These are phyloP conservation scores for Lasioglossum figueresi DNA, from an alignment of 2,888 invertebrate genomes.

Conservation along the genomic window DNA sequence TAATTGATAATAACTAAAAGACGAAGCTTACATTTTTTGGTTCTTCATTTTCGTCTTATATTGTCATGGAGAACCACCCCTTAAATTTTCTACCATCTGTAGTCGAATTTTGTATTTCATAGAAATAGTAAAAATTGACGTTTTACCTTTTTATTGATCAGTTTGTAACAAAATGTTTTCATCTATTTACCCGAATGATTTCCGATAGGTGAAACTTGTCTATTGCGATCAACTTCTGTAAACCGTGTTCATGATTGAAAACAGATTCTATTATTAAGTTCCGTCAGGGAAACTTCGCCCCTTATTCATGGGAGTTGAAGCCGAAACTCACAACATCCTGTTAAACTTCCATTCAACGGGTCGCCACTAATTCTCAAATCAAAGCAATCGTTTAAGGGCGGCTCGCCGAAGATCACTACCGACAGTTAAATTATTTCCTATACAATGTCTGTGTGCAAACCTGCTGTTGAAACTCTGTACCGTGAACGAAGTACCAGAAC, in stretches of 20 bases:
- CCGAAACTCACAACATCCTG: conserved; percentile 13
- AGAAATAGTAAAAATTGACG: no score
- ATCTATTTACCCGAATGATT: background rate
- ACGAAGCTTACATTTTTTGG: no score
- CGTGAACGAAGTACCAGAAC: background rate
- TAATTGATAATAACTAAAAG: no score
- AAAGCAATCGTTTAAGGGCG: conserved; percentile 15
- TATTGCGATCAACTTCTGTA: background rate
- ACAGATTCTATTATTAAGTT: conserved; percentile 14
- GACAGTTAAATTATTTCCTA: conserved; percentile 9
- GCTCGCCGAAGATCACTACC: background rate
- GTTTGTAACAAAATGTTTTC: background rate
- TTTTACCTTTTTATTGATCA: background rate
- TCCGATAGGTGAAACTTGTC: background rate
- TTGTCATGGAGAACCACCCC: no score
- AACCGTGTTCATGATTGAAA: background rate
- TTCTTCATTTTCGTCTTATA: no score
- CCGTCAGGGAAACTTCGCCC: background rate
- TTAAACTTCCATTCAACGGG: conserved; percentile 5
- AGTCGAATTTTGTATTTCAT: background rate
- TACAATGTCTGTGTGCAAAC: background rate
- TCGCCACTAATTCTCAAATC: conserved; percentile 31
- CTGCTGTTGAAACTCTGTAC: background rate
- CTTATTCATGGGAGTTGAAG: background rate
- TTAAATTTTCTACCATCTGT: no score